Conservation (phyloP, 2,113 vertebrate genomes). For the Gambusia holbrooki region DNA sequence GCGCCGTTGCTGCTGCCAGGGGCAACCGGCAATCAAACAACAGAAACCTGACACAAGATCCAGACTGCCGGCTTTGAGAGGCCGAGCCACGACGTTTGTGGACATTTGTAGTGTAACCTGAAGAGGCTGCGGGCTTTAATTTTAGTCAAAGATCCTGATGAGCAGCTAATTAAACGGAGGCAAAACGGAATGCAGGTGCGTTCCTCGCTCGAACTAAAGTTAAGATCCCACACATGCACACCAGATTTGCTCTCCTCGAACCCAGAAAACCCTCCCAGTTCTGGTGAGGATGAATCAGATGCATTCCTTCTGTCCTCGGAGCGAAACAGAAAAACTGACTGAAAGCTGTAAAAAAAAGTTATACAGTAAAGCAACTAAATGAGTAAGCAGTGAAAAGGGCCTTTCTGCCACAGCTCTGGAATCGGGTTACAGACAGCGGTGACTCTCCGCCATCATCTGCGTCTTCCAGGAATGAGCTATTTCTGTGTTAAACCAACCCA, state of each 20-base stretch:
- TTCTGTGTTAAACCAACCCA: slow-evolving; percentile 33
- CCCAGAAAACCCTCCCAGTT: slow-evolving; percentile 53
- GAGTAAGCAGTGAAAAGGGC: slow-evolving; percentile 38
- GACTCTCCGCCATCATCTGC: slow-evolving; percentile 46
- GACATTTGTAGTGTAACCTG: slow-evolving; percentile 62
- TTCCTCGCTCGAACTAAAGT: neutral
- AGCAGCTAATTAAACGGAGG: slow-evolving; percentile 22
- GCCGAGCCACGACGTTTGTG: slow-evolving; percentile 36
- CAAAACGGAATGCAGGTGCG: slow-evolving; percentile 34
- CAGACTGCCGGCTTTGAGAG: slow-evolving; percentile 46
- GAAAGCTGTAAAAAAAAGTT: slow-evolving; percentile 39
- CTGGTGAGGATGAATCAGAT: slow-evolving; percentile 71
- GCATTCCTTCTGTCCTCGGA: slow-evolving; percentile 68
- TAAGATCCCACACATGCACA: neutral
- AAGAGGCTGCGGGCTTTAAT: slow-evolving; percentile 61
- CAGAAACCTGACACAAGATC: slow-evolving; percentile 67
- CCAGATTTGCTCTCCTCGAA: slow-evolving; percentile 10
- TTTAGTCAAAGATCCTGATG: slow-evolving; percentile 49
- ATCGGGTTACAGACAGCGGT: slow-evolving; percentile 45
- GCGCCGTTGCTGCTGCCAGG: slow-evolving; percentile 44
- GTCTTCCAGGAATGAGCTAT: slow-evolving; percentile 42
- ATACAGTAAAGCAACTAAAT: slow-evolving; percentile 35
- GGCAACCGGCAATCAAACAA: slow-evolving; percentile 74
- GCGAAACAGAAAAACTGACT: slow-evolving; percentile 29
- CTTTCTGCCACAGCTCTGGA: slow-evolving; percentile 37